Base-by-base conservation (phyloP, 2,113 vertebrate species). In the Tachycineta bicolor region DNA sequence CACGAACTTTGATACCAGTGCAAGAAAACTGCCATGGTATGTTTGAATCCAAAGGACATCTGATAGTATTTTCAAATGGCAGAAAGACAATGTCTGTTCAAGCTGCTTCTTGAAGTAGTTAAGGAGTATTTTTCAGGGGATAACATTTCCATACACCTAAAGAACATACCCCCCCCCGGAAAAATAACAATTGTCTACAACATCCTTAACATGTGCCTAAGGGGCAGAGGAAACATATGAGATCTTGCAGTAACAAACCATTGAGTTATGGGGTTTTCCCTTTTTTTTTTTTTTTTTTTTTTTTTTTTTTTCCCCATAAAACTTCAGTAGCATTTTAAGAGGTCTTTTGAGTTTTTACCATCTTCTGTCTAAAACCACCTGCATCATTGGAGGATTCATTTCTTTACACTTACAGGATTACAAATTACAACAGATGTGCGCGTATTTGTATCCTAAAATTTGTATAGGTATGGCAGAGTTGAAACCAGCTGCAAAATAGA, bases 281-380 rank as follows among this genome's bases (percentile, higher is more conserved):
- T 24, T 29, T 63, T 60, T 84, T 29, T 37, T 37, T 43, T 43
- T 12, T 43, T 43, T 7, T 43, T 43, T 14, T 43, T 43, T 43
- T 43, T 11, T 11, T 10, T 31, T 64, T 60, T 85, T 31, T 78
- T 78, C 55, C 59, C 14, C 23, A 29, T 53, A 64, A 14, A 50
- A 18, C 4, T 17, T 58, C 31, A 78, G 53, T 39, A 34, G 12
- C 25, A 53, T 84, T 91, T 83, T 88, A 88, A 41, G 6, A 43
- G 14, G 25, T 80, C 53, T 76, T 91, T 68, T 78, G 43, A 85
- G 71, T 46, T n/a, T 12, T 81, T 89, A 71, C 18, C 55, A 29
- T 58, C 74, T 76, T 95, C 94, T 97, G 65, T 94, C 53, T 87
- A 58, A 94, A 94, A 69, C 18, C 81, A 94, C 81, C 80, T 93